These are phyloP conservation scores for Pristionchus fissidentatus DNA, from an alignment of 2,888 invertebrate genomes.

Conservation along the genomic window DNA sequence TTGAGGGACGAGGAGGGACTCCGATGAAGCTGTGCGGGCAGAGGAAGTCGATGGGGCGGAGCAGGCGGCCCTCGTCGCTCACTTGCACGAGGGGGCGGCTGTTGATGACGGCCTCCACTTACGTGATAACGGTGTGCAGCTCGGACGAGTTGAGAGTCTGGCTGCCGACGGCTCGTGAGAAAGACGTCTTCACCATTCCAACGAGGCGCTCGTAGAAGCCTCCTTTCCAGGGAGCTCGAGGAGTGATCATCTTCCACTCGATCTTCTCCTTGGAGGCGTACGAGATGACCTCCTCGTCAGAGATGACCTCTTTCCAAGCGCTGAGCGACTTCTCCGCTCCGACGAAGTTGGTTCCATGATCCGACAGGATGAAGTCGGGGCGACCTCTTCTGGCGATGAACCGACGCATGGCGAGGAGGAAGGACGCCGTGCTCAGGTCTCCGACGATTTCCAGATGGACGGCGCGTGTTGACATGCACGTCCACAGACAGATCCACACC, in stretches of 20 bases:
- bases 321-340: slow-evolving; percentile 52
- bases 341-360: slow-evolving; percentile 76
- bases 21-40: neutral
- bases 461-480: slow-evolving; percentile 76
- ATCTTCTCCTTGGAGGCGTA: slow-evolving; percentile 53
- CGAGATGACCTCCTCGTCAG: neutral
- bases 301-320: neutral
- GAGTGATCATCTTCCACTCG: slow-evolving; percentile 75
- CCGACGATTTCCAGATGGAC: slow-evolving; percentile 76
- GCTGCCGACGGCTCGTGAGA: neutral
- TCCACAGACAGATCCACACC: slow-evolving; percentile 75
- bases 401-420: slow-evolving; percentile 71
- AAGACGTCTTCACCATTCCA: slow-evolving; percentile 52
- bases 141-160: neutral
- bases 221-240: slow-evolving; percentile 77
- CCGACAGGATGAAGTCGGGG: slow-evolving; percentile 68
- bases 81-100: neutral
- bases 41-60: slow-evolving; percentile 26
- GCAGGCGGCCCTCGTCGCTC: neutral
- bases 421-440: slow-evolving; percentile 70
- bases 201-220: slow-evolving; percentile 77
- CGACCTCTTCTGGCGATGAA: slow-evolving; percentile 74
- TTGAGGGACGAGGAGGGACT: neutral
- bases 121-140: neutral
- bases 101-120: slow-evolving; percentile 16